Conservation (phyloP, 2,888 invertebrate genomes). For the Clistopyga incitator region DNA sequence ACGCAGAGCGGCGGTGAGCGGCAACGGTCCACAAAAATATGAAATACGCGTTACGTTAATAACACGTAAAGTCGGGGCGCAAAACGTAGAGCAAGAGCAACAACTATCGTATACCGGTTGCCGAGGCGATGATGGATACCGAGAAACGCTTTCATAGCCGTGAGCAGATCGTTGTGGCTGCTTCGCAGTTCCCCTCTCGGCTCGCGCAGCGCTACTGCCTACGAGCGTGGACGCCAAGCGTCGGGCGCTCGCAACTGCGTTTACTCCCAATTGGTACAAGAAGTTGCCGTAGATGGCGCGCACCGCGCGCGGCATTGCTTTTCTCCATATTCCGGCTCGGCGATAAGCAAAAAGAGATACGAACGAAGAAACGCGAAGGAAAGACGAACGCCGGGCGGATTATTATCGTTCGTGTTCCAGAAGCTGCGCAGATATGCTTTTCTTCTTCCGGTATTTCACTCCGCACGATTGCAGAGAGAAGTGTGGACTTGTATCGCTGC, state of each 20-base stretch:
- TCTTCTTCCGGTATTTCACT: constrained; percentile 21
- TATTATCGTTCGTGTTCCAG: constrained; percentile 17
- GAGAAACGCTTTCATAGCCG: constrained; percentile 74
- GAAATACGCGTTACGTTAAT: constrained; percentile 72
- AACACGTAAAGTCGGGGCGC: constrained; percentile 65
- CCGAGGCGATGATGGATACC: constrained; percentile 71
- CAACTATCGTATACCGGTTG: constrained; percentile 51
- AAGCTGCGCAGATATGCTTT: background rate
- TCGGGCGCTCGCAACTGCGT: constrained; percentile 55
- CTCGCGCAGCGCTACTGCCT: constrained; percentile 34
- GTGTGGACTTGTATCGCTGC: background rate
- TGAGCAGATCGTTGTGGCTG: constrained; percentile 54
- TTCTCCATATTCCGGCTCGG: constrained; percentile 16
- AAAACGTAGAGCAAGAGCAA: constrained; percentile 52
- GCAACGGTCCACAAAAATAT: constrained; percentile 26
- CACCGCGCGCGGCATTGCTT: constrained; percentile 16
- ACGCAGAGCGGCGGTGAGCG: constrained; percentile 17
- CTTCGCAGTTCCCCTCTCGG: constrained; percentile 37
- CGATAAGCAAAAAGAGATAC: constrained; percentile 5
- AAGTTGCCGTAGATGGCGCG: constrained; percentile 49
- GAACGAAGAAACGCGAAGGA: background rate
- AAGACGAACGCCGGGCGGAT: background rate
- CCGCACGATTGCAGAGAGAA: constrained; percentile 1
- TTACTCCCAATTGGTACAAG: constrained; percentile 60
- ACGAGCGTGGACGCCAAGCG: constrained; percentile 3